Conservation (phyloP, 2,888 invertebrate species). For the Microplitis manilae region DNA sequence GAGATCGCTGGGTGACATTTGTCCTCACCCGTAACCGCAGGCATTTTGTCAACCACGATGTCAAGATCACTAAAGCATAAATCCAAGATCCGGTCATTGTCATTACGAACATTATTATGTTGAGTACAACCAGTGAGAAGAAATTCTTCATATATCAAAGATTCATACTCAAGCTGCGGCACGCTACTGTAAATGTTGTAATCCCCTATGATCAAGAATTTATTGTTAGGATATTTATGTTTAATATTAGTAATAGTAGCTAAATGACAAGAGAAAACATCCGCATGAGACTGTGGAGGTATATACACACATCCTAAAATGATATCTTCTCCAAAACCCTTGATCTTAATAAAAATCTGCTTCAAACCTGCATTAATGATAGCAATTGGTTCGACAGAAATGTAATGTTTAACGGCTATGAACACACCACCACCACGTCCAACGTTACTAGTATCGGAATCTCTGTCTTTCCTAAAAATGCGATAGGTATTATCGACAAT, state of each 20-base stretch:
- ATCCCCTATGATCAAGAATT: not conserved
- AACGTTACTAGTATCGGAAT: not conserved
- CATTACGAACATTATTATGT: not conserved
- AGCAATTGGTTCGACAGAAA: not conserved
- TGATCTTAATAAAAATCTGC: not conserved
- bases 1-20: not conserved
- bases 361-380: not conserved
- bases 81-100: not conserved
- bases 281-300: not conserved
- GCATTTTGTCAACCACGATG: not conserved
- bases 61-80: not conserved
- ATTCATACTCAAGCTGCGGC: not conserved
- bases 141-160: not conserved
- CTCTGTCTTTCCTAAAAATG: conserved; percentile 5
- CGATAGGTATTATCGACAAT: not conserved
- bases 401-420: not conserved
- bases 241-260: not conserved
- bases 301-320: not conserved
- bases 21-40: not conserved
- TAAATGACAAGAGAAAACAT: not conserved
- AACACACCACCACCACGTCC: no score
- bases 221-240: not conserved
- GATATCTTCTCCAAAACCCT: not conserved
- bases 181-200: not conserved
- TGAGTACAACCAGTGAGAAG: not conserved